phyloP scores from a whole-genome alignment of 2,888 invertebrate genomes.

The Cerastoderma edule region DNA sequence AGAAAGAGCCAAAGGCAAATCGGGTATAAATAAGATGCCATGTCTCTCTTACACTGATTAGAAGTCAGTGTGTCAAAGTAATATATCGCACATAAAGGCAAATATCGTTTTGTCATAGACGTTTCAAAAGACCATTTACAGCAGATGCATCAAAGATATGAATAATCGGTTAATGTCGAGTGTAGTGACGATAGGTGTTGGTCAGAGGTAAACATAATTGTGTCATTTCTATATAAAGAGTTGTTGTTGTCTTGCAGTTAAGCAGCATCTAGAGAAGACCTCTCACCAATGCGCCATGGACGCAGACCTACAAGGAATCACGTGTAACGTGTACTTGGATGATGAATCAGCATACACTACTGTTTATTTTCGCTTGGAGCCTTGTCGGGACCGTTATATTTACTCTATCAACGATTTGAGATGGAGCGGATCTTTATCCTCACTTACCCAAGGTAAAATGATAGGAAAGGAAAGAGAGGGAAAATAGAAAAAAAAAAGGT shows the following conservation, averaged over 20 bases:
- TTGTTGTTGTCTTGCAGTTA: not conserved
- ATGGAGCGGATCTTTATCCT: not conserved
- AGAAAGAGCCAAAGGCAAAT: no score
- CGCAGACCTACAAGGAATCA: slow-evolving; percentile 21
- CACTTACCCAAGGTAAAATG: not conserved
- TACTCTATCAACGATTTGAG: not conserved
- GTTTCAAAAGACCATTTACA: not conserved
- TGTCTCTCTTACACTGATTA: no score
- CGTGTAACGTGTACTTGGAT: not conserved
- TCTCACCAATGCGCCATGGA: slow-evolving; percentile 18
- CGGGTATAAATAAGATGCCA: no score
- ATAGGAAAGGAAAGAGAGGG: not conserved
- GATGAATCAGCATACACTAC: not conserved
- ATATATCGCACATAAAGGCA: no score
- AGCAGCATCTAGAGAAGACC: not conserved
- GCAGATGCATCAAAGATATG: no score
- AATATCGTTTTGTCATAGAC: not conserved
- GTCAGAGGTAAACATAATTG: no score
- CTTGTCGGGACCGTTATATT: not conserved
- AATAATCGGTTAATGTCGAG: no score
- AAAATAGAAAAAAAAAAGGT: not conserved
- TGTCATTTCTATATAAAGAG: no score
- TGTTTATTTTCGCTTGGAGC: not conserved
- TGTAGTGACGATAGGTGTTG: no score
- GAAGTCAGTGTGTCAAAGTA: no score